Percentiles rank a stretch among this genome's conserved stretches.
phyloP scores from a whole-genome alignment of 2,113 vertebrate genomes.

The Phocoena sinus region DNA sequence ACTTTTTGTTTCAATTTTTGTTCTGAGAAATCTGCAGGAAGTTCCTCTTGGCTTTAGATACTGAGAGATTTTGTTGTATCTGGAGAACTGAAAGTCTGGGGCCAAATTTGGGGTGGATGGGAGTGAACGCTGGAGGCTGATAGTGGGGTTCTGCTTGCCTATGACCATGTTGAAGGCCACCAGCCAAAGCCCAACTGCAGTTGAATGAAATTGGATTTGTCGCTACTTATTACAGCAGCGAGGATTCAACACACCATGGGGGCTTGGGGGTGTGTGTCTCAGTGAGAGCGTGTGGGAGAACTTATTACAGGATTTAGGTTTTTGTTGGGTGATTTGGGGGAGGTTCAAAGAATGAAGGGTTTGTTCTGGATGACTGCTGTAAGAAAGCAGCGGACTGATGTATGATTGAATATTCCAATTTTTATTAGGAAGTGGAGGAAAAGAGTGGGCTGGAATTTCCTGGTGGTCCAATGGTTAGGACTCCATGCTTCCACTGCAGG shows the following conservation, averaged over 20 bases:
- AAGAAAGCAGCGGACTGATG: background rate
- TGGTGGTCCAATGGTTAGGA: background rate
- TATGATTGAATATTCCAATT: background rate
- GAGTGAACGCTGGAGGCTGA: background rate
- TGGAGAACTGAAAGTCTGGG: background rate
- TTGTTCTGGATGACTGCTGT: background rate
- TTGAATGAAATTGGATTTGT: background rate
- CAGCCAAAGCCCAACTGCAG: background rate
- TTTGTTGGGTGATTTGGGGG: background rate
- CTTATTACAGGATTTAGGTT: background rate
- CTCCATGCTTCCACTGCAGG: background rate
- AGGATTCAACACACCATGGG: background rate
- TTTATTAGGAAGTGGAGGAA: background rate
- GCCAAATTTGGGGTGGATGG: background rate
- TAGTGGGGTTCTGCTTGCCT: background rate
- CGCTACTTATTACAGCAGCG: background rate
- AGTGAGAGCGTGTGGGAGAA: background rate
- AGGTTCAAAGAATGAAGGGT: background rate
- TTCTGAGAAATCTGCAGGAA: constrained; percentile 56
- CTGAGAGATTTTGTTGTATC: background rate
- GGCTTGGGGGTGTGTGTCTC: background rate
- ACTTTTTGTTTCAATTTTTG: background rate
- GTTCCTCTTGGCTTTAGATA: constrained; percentile 47
- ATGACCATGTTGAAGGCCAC: background rate
- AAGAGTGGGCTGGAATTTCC: background rate